These are phyloP conservation scores for Narcine bancroftii DNA, from an alignment of 2,113 vertebrate species.

Conservation along the genomic window DNA sequence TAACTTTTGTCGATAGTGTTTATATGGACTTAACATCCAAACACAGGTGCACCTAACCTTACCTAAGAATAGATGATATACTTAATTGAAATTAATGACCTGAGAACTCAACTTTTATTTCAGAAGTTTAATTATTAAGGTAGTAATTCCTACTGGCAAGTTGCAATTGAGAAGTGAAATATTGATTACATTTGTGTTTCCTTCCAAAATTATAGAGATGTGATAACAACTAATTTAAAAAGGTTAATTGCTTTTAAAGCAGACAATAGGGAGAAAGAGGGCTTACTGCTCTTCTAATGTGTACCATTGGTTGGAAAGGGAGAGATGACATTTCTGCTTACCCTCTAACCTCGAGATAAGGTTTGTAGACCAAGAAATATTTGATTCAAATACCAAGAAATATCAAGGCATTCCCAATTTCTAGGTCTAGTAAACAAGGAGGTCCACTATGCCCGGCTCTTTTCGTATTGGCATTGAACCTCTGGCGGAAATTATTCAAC, in stretches of 20 bases:
- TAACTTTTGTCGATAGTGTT: neutral
- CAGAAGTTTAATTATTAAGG: neutral
- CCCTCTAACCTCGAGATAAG: neutral
- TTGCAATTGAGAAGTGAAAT: neutral
- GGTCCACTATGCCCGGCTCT: too few relatives aligned
- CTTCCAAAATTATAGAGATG: neutral
- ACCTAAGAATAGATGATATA: neutral
- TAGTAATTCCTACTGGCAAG: neutral
- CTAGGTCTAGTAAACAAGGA: too few relatives aligned
- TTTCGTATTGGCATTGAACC: too few relatives aligned
- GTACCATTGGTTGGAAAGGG: neutral
- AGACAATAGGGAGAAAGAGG: neutral
- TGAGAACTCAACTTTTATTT: neutral
- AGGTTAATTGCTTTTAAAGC: neutral
- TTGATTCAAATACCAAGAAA: too few relatives aligned
- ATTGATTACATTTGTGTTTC: neutral
- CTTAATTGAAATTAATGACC: conserved; percentile 14
- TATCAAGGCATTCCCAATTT: too few relatives aligned
- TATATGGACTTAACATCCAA: neutral
- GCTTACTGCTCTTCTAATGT: neutral
- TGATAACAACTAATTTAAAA: neutral
- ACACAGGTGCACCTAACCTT: neutral
- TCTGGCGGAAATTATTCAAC: too few relatives aligned
- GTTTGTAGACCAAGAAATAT: neutral
- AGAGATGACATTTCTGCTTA: too few relatives aligned